Base-by-base conservation (phyloP, 2,113 vertebrate genomes). In the Balaeniceps rex region DNA sequence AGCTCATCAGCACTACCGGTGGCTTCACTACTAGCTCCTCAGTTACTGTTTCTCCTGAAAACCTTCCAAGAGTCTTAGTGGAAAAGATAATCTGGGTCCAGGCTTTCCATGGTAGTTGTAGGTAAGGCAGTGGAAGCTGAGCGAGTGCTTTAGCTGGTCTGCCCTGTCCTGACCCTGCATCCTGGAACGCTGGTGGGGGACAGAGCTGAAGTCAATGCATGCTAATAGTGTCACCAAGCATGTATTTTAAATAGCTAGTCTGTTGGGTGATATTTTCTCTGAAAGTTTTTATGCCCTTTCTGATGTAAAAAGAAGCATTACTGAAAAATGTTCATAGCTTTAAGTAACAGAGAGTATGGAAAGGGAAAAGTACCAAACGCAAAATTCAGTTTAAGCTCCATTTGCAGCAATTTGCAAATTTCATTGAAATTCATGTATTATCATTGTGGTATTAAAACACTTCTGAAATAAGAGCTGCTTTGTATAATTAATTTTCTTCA, bases 401-500 rank as follows among this genome's bases (percentile, higher is more conserved):
- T 83, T 95, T 96, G 34, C 65, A 86, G 72, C 91, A 94, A 77
- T 97, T 97, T 95, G 61, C 65, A 95, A 51, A 75, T 96, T 88
- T 95, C 77, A 83, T 18, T 91, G 87, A 84, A 91, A 93, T 94
- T 75, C 8, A 7, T 87, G 70, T 91, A 55, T 93, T 96, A 80
- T 65, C 83, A 42, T 77, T 93, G 87, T 57, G 71, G 58, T 85
- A 49, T 85, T 96, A 97, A 95, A 91, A 94, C 84, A 75, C 61
- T 94, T 95, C 81, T 75, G 90, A 94, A 96, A 94, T 75, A 96
- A 94, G 85, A 92, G 63, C 65, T 83, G 57, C 85, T 97, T 98
- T 95, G 88, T 97, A 36, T 92, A 97, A 96, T 97, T 97, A 88
- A 92, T 94, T 86, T 93, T 94, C 88, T 97, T 96, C 87, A 91